A percentile compares a stretch with the other conserved stretches of the same genome.
Evolutionary conservation across 1,140 invertebrate species (phyloP).

Genomic region (Penaeus indicus): DNA sequence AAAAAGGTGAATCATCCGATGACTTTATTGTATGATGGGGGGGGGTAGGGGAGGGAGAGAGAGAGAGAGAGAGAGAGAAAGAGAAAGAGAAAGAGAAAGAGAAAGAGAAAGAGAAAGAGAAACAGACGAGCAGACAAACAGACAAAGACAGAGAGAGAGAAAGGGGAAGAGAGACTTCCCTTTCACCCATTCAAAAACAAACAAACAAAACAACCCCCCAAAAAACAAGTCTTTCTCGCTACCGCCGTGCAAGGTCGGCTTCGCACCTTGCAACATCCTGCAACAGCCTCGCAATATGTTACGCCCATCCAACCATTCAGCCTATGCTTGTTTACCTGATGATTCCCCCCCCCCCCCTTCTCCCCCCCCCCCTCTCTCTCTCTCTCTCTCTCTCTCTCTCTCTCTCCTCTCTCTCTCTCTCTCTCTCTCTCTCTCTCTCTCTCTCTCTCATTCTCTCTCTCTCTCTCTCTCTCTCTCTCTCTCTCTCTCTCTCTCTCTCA

Average conservation of each 20-base stretch:
- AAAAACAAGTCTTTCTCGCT: too few relatives aligned
- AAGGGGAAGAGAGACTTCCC: neutral
- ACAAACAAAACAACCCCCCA: too few relatives aligned
- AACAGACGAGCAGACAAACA: neutral
- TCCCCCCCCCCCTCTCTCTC: conserved; percentile 5
- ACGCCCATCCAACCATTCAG: neutral
- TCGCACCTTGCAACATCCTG: too few relatives aligned
- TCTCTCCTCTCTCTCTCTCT: neutral
- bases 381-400: conserved; percentile 45
- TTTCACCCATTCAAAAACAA: too few relatives aligned
- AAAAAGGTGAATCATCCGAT: too few relatives aligned
- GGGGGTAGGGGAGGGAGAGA: conserved; percentile 38
- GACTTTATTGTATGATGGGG: too few relatives aligned
- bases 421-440: neutral
- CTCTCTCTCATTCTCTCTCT: too few relatives aligned
- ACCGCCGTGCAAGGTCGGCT: too few relatives aligned
- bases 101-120: neutral
- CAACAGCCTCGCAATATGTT: neutral
- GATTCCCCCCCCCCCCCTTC: neutral
- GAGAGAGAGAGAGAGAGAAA: conserved; percentile 29
- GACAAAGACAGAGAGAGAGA: neutral
- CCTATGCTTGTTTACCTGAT: neutral
- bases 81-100: neutral
- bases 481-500: neutral
- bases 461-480: too few relatives aligned